Percentiles rank a stretch among this genome's conserved stretches.
Conservation (phyloP, 2,113 vertebrate genomes). For the Pelecanus crispus region DNA sequence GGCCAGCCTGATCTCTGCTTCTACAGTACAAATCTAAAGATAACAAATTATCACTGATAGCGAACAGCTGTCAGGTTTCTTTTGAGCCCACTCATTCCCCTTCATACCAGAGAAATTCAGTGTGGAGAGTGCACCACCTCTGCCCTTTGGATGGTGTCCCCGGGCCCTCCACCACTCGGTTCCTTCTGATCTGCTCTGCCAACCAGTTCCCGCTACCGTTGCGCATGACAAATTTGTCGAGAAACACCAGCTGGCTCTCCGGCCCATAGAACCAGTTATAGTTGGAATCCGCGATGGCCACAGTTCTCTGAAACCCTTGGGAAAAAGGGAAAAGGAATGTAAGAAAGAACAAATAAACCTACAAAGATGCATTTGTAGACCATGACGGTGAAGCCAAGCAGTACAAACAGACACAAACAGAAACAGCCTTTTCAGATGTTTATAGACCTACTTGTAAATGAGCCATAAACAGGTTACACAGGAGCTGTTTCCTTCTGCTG, state of each 20-base stretch:
- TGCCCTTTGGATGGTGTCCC: constrained; percentile 92
- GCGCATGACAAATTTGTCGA: constrained; percentile 93
- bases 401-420: neutral
- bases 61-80: neutral
- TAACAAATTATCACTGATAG: neutral
- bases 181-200: constrained; percentile 87
- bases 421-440: neutral
- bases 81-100: neutral
- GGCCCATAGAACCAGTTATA: constrained; percentile 99
- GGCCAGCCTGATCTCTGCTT: neutral
- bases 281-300: constrained; percentile 97
- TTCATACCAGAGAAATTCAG: constrained; percentile 96
- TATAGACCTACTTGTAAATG: neutral
- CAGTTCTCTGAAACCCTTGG: constrained; percentile 92
- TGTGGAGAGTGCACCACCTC: constrained; percentile 97
- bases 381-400: neutral
- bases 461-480: neutral
- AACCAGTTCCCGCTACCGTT: constrained; percentile 98
- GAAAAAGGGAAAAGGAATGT: constrained; percentile 26
- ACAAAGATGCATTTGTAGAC: neutral
- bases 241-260: constrained; percentile 96
- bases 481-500: neutral
- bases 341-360: constrained; percentile 2
- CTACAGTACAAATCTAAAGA: neutral
- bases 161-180: constrained; percentile 86